Base-by-base conservation (phyloP, 2,888 invertebrate species). In the Zhuqinia jingwanae region DNA sequence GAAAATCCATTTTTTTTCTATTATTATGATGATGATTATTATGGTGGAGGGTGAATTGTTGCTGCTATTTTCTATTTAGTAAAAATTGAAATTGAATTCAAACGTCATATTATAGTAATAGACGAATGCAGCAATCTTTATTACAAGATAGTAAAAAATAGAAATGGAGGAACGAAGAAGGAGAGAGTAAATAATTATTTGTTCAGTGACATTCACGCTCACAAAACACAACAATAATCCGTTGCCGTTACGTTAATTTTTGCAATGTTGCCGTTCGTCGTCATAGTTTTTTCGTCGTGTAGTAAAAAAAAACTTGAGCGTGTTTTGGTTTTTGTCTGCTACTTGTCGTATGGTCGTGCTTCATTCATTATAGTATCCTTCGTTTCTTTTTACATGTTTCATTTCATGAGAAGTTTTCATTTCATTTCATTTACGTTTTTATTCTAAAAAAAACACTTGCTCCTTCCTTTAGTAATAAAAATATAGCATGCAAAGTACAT, bases 151-250 rank as follows among this genome's bases (percentile, higher is more conserved):
- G 27, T 2, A 50, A 36, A 11, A 30, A n/a, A 11, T 60, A 10
- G 15, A 53, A 75, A 36, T 70, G 45, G 58, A 58, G 42, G 56
- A 56, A 56, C 42, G 81, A 58, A 58, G 56, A 56, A 56, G 58
- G 81, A 81, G 81, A 81, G 81, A 81, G 82, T 82, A 82, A 82
- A 82, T 75, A 10, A 50, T n/a, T 82, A 76, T 82, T 82, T 82
- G 82, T 75, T 75, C 60, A 75, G 82, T 82, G 82, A 82, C 82
- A 82, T 82, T 82, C 82, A 82, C 76, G 82, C 82, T 60, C 42
- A 47, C 25, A 77, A 47, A 11, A 45, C 65, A 45, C 68, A 70
- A 70, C 36, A 45, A 56, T 47, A 65, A 50, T 27, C 53, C 36
- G 56, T 36, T 60, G 22, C 79, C 53, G 65, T 63, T 45, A 36